phyloP scores from a whole-genome alignment of 2,797 vertebrate species.

The Acipenser transmontanus region DNA sequence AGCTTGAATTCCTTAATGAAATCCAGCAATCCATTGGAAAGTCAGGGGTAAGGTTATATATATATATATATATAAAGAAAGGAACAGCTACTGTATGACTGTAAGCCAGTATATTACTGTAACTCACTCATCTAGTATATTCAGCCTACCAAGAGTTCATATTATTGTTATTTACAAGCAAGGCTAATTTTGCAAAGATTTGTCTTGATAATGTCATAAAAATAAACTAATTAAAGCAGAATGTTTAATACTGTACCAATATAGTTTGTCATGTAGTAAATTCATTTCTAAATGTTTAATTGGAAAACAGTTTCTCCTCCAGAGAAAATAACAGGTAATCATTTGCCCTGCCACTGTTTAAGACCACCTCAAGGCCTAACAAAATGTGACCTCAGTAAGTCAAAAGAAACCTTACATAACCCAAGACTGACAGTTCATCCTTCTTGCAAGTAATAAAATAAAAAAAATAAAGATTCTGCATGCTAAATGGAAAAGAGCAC shows the following conservation, averaged over 20 bases:
- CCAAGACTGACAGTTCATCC: too few species aligned
- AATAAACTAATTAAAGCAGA: too few species aligned
- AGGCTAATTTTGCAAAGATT: too few species aligned
- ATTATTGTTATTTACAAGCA: too few species aligned
- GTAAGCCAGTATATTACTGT: too few species aligned
- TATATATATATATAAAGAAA: not conserved
- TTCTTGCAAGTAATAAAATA: too few species aligned
- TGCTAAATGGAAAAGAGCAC: too few species aligned
- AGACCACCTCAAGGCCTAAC: not conserved
- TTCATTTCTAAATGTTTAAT: not conserved
- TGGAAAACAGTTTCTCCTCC: not conserved
- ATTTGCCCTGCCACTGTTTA: not conserved
- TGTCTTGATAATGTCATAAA: too few species aligned
- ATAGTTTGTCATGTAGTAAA: not conserved
- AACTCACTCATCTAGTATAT: too few species aligned
- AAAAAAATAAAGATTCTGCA: too few species aligned
- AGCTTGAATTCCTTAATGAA: slow-evolving; percentile 88
- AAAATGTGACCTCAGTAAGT: not conserved
- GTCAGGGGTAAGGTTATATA: slow-evolving; percentile 65
- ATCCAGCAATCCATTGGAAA: slow-evolving; percentile 89
- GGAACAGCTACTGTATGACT: not conserved
- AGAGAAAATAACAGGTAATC: not conserved
- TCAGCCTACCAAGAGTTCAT: too few species aligned
- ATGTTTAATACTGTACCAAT: too few species aligned
- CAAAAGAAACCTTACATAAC: slow-evolving; percentile 3